phyloP scores from a whole-genome alignment of 2,888 invertebrate species.

The Clostera curtula region DNA sequence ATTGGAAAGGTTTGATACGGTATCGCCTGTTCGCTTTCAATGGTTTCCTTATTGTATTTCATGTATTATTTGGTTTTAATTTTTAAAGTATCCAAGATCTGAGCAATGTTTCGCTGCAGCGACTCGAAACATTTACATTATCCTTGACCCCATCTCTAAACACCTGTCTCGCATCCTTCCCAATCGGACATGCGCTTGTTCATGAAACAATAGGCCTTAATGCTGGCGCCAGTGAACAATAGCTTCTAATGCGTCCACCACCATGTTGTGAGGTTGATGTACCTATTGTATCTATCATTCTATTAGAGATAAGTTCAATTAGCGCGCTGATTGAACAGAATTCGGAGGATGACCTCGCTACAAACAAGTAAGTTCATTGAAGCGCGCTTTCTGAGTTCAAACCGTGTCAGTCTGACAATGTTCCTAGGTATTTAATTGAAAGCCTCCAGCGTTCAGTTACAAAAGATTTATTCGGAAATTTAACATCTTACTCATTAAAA shows the following conservation, averaged over 20 bases:
- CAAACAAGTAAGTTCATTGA: constrained; percentile 1
- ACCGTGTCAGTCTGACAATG: no score
- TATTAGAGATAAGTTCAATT: constrained; percentile 15
- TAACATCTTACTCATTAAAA: no score
- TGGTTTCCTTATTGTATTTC: no score
- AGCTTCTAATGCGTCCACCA: constrained; percentile 32
- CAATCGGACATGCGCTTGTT: constrained; percentile 22
- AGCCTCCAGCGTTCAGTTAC: no score
- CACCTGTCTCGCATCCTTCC: constrained; percentile 38
- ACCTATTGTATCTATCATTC: constrained; percentile 18
- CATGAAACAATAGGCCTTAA: constrained; percentile 42
- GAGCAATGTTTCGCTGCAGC: constrained; percentile 6
- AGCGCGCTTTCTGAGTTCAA: neutral
- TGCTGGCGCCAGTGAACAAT: constrained; percentile 35
- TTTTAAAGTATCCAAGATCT: constrained; percentile 1
- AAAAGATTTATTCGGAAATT: no score
- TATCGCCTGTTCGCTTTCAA: no score
- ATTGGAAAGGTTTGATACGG: no score
- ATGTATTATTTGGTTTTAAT: neutral
- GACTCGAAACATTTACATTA: constrained; percentile 18
- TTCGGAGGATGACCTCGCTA: constrained; percentile 23
- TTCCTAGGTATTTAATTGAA: no score
- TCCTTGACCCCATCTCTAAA: constrained; percentile 39
- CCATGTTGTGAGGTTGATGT: constrained; percentile 22
- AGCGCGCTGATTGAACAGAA: constrained; percentile 16